phyloP scores from a whole-genome alignment of 2,113 vertebrate genomes.

The Rana temporaria region DNA sequence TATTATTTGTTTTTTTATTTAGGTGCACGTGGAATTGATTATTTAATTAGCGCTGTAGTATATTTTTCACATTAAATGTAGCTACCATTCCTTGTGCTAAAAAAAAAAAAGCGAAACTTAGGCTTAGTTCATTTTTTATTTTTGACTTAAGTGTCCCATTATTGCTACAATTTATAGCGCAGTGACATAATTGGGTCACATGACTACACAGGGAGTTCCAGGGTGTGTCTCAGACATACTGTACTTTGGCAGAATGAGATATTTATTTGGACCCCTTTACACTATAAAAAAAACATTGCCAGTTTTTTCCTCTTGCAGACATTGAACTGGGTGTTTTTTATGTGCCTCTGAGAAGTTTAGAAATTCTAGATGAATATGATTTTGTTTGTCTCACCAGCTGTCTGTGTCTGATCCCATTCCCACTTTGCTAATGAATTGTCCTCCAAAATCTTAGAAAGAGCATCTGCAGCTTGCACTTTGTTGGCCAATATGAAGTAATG shows the following conservation, averaged over 20 bases:
- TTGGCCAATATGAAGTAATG: background rate
- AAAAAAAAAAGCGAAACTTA: too few species aligned
- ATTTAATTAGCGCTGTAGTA: too few species aligned
- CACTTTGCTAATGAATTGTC: conserved; percentile 20
- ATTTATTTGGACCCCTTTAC: background rate
- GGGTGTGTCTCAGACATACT: conserved; percentile 22
- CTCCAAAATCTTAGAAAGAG: background rate
- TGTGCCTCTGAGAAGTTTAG: background rate
- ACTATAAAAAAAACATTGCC: conserved; percentile 3
- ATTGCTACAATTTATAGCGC: background rate
- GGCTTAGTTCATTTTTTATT: too few species aligned
- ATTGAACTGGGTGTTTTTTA: background rate
- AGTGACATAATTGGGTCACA: conserved; percentile 18
- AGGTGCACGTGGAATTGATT: too few species aligned
- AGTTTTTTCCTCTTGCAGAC: background rate
- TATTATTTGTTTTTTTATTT: too few species aligned
- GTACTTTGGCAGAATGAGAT: conserved; percentile 15
- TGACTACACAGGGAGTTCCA: background rate
- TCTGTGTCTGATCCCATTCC: conserved; percentile 17
- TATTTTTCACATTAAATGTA: too few species aligned
- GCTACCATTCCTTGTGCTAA: too few species aligned
- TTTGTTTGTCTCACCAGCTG: conserved; percentile 23
- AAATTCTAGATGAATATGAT: background rate
- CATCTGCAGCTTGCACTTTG: background rate
- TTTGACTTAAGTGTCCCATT: background rate